Base-by-base conservation (phyloP, 2,113 vertebrate genomes). In the Butorides virescens region DNA sequence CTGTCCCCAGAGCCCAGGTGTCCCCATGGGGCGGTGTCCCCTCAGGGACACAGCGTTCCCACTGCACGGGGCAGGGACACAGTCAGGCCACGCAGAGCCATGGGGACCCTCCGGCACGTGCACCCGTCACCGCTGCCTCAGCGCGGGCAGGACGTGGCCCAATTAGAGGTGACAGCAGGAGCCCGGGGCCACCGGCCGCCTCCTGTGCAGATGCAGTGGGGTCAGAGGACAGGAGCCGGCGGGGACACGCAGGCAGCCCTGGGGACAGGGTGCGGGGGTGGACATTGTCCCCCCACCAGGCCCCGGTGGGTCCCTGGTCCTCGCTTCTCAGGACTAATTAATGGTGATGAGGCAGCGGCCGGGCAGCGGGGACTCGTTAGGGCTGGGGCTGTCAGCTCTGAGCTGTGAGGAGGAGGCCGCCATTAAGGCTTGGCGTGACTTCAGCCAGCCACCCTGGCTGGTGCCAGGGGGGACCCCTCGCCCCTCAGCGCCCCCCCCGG, bases 281-380 rank as follows among this genome's bases (percentile, higher is more conserved):
- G 15, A 13, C 42, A 15, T 44, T 44, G n/a, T 63, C 16, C 22
- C 44, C 37, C 79, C 46, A 13, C 29, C 37, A n/a, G 8, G 25
- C 23, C 15, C 36, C 7, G 2, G 61, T 15, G 1, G 25, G 61
- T 39, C 19, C 34, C 49, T 1, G 2, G n/a, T 3, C 21, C 85
- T 49, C 3, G 4, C 32, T 67, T 50, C 52, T 67, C 78, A 37
- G 32, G 27, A 2, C 37, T 52, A 29, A 34, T 20, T 15, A 53
- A 17, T 1, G 0, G 26, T 23, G 47, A 37, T 0, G 11, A 23
- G 50, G 59, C 2, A 0, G 52, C 1, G 4, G 52, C 62, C 2
- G 7, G 37, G 55, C 26, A 56, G 47, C 3, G 5, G 50, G 13
- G n/a, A 27, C 23, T 75, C 7, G 2, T 10, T 5, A 14, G 76